These are phyloP conservation scores for Eupithecia centaureata DNA, from an alignment of 2,888 invertebrate genomes.

Conservation along the genomic window DNA sequence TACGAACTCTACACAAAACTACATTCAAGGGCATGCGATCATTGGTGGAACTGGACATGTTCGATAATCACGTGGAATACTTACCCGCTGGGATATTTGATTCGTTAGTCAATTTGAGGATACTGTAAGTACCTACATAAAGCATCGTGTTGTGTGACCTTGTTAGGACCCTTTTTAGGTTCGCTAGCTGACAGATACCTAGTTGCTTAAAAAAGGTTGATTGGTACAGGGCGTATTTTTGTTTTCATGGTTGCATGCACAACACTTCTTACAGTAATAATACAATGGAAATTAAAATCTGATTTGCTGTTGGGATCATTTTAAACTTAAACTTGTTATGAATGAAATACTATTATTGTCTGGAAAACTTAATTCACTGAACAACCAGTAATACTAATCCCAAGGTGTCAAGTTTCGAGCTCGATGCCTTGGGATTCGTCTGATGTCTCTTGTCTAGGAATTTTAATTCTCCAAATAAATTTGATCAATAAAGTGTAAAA, in stretches of 20 bases:
- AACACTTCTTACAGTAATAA: too few relatives aligned
- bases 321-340: background rate
- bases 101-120: slow-evolving; percentile 84
- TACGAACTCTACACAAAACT: slow-evolving; percentile 87
- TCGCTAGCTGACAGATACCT: background rate
- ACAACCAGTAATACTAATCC: too few relatives aligned
- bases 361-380: background rate
- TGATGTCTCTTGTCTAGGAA: background rate
- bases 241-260: background rate
- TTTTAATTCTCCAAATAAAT: background rate
- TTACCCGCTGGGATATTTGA: slow-evolving; percentile 87
- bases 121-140: slow-evolving; percentile 85
- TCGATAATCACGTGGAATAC: slow-evolving; percentile 88
- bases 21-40: slow-evolving; percentile 87
- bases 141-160: background rate
- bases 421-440: background rate
- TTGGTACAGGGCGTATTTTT: background rate
- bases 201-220: background rate
- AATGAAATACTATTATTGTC: background rate
- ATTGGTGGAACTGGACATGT: slow-evolving; percentile 87
- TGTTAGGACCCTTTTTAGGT: background rate
- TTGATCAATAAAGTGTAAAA: background rate
- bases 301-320: background rate
- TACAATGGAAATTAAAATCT: background rate
- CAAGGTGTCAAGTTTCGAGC: too few relatives aligned